Evolutionary conservation across 2,888 invertebrate species (phyloP).

Genomic region (Monoplex corrugatus): DNA sequence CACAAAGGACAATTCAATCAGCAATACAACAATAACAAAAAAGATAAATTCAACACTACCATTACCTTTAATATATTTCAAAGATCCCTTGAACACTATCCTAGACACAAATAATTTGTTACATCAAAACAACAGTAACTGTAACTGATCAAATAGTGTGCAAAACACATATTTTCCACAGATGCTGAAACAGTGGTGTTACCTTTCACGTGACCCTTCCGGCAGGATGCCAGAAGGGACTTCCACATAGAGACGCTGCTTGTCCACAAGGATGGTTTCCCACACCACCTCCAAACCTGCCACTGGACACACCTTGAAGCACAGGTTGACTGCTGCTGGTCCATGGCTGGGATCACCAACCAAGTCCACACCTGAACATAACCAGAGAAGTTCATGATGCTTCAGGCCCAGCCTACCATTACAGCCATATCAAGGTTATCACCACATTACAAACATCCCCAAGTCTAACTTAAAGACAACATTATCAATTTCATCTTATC

Average conservation of each 20-base stretch:
- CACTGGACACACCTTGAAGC: constrained; percentile 87
- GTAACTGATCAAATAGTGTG: too few species aligned
- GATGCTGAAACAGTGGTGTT: constrained; percentile 26
- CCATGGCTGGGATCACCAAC: background rate
- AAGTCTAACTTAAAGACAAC: too few species aligned
- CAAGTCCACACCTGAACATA: background rate
- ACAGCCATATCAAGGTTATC: too few species aligned
- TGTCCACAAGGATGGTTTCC: constrained; percentile 90
- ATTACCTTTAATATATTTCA: too few species aligned
- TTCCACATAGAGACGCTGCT: constrained; percentile 92
- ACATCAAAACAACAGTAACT: too few species aligned
- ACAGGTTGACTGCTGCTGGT: constrained; percentile 73
- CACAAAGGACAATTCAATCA: background rate
- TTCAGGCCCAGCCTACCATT: too few species aligned
- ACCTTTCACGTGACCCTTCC: constrained; percentile 95
- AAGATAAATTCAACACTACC: too few species aligned
- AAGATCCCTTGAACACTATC: too few species aligned
- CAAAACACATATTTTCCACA: too few species aligned
- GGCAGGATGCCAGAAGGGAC: constrained; percentile 92
- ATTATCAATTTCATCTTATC: too few species aligned
- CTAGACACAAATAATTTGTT: too few species aligned
- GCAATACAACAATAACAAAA: background rate
- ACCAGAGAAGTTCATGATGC: background rate
- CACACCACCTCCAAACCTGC: constrained; percentile 90
- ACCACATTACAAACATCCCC: too few species aligned